phyloP scores from a whole-genome alignment of 2,888 invertebrate species.

The Drosophila paramelanica region DNA sequence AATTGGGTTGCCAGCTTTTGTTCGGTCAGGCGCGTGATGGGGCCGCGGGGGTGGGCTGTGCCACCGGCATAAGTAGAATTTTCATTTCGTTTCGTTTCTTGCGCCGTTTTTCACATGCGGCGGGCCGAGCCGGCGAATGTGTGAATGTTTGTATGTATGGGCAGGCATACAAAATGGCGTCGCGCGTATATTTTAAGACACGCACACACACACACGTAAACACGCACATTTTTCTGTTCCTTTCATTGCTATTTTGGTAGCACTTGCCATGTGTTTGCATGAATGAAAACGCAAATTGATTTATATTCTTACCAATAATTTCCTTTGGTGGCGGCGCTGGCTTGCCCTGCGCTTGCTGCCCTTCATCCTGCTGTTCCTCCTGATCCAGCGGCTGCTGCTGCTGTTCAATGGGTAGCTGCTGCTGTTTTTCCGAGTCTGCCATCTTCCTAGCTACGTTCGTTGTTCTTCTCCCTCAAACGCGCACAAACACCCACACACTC shows the following conservation, averaged over 20 bases:
- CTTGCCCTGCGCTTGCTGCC: constrained; percentile 80
- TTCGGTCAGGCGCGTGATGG: constrained; percentile 28
- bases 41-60: constrained; percentile 42
- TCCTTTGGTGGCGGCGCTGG: constrained; percentile 89
- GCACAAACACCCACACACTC: constrained; percentile 44
- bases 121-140: constrained; percentile 56
- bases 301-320: constrained; percentile 90
- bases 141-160: constrained; percentile 56
- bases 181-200: constrained; percentile 80
- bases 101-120: constrained; percentile 67
- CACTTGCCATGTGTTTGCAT: constrained; percentile 62
- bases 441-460: constrained; percentile 85
- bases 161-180: constrained; percentile 81
- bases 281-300: constrained; percentile 60
- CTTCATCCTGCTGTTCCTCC: constrained; percentile 81
- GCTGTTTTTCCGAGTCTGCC: constrained; percentile 94
- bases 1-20: constrained; percentile 69
- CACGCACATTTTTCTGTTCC: constrained; percentile 63
- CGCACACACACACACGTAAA: constrained; percentile 62
- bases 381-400: constrained; percentile 82
- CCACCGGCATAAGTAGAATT: constrained; percentile 72
- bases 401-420: constrained; percentile 86
- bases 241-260: constrained; percentile 74
- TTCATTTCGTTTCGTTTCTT: constrained; percentile 73
- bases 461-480: constrained; percentile 56